Base-by-base conservation (phyloP, 2,113 vertebrate genomes). In the Dryoscopus gambensis region DNA sequence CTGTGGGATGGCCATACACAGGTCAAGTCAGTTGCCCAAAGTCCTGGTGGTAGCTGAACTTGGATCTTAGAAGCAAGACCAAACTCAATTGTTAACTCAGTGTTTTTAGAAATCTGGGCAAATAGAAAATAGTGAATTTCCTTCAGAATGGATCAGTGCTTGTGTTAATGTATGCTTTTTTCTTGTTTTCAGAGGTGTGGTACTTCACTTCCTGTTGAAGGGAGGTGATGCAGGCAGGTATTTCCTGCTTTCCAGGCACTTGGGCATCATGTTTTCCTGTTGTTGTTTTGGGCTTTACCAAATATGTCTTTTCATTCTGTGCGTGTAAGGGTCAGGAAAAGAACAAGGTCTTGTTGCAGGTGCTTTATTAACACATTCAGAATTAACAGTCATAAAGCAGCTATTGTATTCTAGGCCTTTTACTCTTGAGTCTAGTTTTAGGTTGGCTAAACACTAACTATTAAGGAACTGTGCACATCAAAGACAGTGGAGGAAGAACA, bases 241-340 rank as follows among this genome's bases (percentile, higher is more conserved):
- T 59, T 95, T 95, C 74, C 93, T 93, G 89, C 91, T 90, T 79
- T 84, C 57, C 69, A 71, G 53, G 57, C 40, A 39, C 49, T 86
- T 76, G 67, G 15, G 52, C 87, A 31, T 91, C 42, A 8, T 27
- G 7, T 56, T 68, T 79, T 91, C 52, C 73, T 86, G 63, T 88
- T 85, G 60, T 39, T 83, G n/a, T 30, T 90, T 89, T 46, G 79
- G 40, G 52, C 62, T 52, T 67, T 44, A 39, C 0, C 2, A 79
- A 82, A 37, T 31, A 19, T 0, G 0, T 55, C 8, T 73, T 73
- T 70, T 49, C 31, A 17, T 70, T 88, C n/a, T 77, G 1, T 69
- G 59, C 30, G 67, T 40, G 5, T 44, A 44, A 62, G 40, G 40
- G 17, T 35, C 24, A 37, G 35, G 52, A 67, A 56, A 42, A 91